Base-by-base conservation (phyloP, 2,113 vertebrate genomes). In the Lamprologus tigripictilis region DNA sequence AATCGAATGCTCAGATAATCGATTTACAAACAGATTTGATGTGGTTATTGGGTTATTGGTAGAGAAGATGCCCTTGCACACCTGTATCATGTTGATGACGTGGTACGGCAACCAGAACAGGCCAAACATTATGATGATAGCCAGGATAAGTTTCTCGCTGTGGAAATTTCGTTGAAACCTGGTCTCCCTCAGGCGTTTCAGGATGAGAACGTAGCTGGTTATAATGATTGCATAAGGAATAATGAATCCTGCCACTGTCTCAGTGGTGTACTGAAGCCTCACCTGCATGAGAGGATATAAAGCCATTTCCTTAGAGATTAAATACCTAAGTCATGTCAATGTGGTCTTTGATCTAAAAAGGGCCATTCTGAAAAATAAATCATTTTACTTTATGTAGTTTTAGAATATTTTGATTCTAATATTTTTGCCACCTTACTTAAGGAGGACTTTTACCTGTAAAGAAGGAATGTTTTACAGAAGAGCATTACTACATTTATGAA, bases 81-180 rank as follows among this genome's bases (percentile, higher is more conserved):
- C 97, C 95, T 98, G 97, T 7, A 97, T 6, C 11, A 97, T 89
- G 89, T 98, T 98, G 80, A 97, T 90, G 0, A 95, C 4, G 6
- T 98, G 97, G 93, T 98, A 98, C 4, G 98, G 98, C 51, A 97
- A 87, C 98, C 98, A 98, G 92, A 98, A 97, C 16, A 97, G 3
- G 47, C 96, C 97, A 28, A 98, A 98, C 47, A 92, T 97, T 28
- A 97, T 94, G 79, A 98, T 94, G 1, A 98, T 97, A 58, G 97
- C 96, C 54, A 96, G 91, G 89, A 98, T 98, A 85, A 98, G 96
- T 2, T 97, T 97, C 82, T 97, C 97, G 2, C 96, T 97, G 40
- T 94, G 95, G 66, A 97, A 88, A n/a, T 90, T 91, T 54, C 96
- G 84, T 1, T 82, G 91, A 88, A 97, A 97, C 80, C 89, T 96